phyloP scores from a whole-genome alignment of 2,888 invertebrate species.

The Xylota segnis region DNA sequence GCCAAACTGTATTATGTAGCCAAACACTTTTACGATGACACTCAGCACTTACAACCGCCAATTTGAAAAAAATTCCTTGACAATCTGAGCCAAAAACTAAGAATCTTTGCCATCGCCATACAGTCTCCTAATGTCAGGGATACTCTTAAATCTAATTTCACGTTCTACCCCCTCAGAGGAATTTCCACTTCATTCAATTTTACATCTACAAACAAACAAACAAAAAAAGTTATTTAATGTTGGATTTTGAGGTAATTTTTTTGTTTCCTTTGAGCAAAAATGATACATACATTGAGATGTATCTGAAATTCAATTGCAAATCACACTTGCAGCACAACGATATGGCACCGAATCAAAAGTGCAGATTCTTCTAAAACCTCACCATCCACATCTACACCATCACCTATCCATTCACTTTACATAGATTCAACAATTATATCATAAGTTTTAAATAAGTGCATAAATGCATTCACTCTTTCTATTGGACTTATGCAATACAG shows the following conservation, averaged over 20 bases:
- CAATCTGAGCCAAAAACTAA: constrained; percentile 47
- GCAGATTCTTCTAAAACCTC: constrained; percentile 37
- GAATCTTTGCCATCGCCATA: constrained; percentile 66
- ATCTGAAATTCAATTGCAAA: constrained; percentile 66
- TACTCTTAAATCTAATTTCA: constrained; percentile 61
- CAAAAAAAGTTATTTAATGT: constrained; percentile 26
- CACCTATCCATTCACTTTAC: constrained; percentile 37
- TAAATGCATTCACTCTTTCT: constrained; percentile 72
- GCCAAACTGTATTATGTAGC: constrained; percentile 8
- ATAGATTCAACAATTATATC: constrained; percentile 72
- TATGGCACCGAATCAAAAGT: constrained; percentile 71
- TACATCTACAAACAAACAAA: neutral
- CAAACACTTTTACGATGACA: constrained; percentile 49
- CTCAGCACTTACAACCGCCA: constrained; percentile 42
- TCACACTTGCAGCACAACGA: constrained; percentile 67
- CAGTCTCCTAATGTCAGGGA: constrained; percentile 76
- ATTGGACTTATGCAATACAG: constrained; percentile 58
- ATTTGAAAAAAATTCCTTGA: constrained; percentile 19
- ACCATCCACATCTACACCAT: constrained; percentile 28
- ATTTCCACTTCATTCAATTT: constrained; percentile 40
- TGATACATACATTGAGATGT: neutral
- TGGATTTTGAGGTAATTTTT: constrained; percentile 37
- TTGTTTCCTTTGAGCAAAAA: neutral
- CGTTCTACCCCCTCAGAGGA: neutral
- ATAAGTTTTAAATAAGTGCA: constrained; percentile 76